Conservation (phyloP, 1,140 invertebrate genomes). For the Drosophila biarmipes region DNA sequence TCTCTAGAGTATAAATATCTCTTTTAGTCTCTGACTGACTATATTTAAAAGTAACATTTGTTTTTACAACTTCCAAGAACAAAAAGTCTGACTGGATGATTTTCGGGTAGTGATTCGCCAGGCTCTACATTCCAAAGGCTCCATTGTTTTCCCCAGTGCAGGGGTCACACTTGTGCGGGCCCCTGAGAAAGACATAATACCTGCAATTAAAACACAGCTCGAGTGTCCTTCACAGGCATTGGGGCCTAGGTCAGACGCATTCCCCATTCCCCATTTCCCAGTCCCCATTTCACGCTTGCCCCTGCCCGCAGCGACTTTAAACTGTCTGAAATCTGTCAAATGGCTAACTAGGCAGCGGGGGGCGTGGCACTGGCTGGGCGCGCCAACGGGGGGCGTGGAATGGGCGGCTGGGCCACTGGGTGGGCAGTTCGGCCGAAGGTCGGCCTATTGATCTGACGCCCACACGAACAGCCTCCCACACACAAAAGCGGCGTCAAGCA, state of each 20-base stretch:
- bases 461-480: slow-evolving; percentile 31
- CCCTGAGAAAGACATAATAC: slow-evolving; percentile 76
- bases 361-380: not conserved
- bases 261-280: slow-evolving; percentile 2
- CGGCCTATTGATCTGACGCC: slow-evolving; percentile 73
- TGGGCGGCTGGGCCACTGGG: not conserved
- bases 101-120: not conserved
- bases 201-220: slow-evolving; percentile 80
- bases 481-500: slow-evolving; percentile 8
- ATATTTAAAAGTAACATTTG: no score
- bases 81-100: not conserved
- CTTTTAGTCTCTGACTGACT: no score
- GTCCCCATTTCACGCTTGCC: not conserved
- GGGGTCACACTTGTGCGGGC: slow-evolving; percentile 58
- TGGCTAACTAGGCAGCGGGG: slow-evolving; percentile 62
- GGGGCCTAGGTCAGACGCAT: slow-evolving; percentile 77
- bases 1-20: no score
- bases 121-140: not conserved
- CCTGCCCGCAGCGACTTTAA: slow-evolving; percentile 50
- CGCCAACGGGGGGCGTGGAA: not conserved
- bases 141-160: slow-evolving; percentile 10
- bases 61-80: not conserved
- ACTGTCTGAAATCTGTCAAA: slow-evolving; percentile 70
- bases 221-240: slow-evolving; percentile 77
- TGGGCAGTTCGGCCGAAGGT: slow-evolving; percentile 54